Base-by-base conservation (phyloP, 1,140 invertebrate species). In the Drosophila truncata region DNA sequence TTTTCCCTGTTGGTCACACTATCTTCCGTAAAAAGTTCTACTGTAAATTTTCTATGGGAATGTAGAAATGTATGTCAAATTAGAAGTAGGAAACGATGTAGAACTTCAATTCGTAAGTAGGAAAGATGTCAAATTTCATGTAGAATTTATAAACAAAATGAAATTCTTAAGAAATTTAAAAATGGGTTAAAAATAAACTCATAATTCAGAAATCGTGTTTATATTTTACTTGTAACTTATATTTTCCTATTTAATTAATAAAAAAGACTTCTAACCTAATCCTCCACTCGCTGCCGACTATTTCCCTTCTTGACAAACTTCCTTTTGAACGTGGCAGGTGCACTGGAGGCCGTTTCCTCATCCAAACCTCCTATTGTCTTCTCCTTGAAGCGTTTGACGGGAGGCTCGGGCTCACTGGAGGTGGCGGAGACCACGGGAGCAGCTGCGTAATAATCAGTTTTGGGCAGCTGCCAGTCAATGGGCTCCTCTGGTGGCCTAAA, bases 301-400 rank as follows among this genome's bases (percentile, higher is more conserved):
- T 94, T 95, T 66, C 93, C 94, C 70, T 93, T 94, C 20, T 91
- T 88, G 14, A 93, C 92, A 60, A 96, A 93, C 93, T 95, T 96
- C 49, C 95, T 96, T 61, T 96, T 96, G 76, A 96, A 96, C 10
- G 86, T 92, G 25, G 93, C 91, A 4, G 92, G 84, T 39, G 80
- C 79, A 16, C 42, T 75, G 33, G 64, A 67, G 16, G 93, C 93
- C 1, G 93, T 92, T 39, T 94, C 93, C 35, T 93, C 94, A 49
- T 94, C 93, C 33, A 95, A 92, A 27, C 86, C 91, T 8, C 93
- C 85, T 11, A 96, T 91, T 8, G 93, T 94, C 92, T 96, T 96
- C 80, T 96, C 95, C 80, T 95, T 95, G 64, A 96, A 96, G 42
- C 93, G 94, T 58, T 94, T 94, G 10, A 94, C 63, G 75, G 91